Evolutionary conservation across 2,797 vertebrate species (phyloP), one percentile per base, ranked within the genome.

Genomic region (Halcyon leucocephala): DNA sequence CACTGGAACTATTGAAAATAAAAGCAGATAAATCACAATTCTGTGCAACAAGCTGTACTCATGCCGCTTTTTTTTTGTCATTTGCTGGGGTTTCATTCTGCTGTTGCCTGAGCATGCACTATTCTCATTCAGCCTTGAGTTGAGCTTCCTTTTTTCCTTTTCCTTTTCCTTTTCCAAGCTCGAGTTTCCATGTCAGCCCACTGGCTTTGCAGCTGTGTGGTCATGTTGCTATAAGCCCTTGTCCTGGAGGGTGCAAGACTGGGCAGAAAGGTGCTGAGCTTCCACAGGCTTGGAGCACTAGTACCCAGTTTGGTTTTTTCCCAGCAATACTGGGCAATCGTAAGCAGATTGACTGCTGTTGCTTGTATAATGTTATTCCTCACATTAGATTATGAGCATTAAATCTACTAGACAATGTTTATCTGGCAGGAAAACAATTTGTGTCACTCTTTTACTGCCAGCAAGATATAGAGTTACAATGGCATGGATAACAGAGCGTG

Each of bases 1-100:
- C 89, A 77, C 81, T 85, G 86, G 71, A 96, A 87, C 92, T 87
- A 80, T 39, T 65, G 93, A 91, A 96, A 93, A 95, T 94, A 93
- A 93, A 97, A 93, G 83, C 83, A 77, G 83, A 95, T 94, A 97
- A 96, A 97, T 96, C 93, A 95, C 76, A 94, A 26, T 77, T 91
- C 71, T 54, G 37, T 89, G 72, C 89, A 95, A 92, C 83, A 89
- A 93, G 89, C 83, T 90, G 71, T 49, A 77, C 48, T 86, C 52
- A 35, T 0, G 0, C 52, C 29, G 51, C 7, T 76, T 81, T 70
- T 86, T n/a, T 57, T 33, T 54, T 20, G 4, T 7, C 29, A 25
- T 58, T 73, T 84, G 26, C 71, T 9, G 16, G 28, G 64, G 37
- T 73, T 77, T 93, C 74, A 82, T 70, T 66, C 78, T 86, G 80